A percentile compares a stretch with the other conserved stretches of the same genome.
Conservation (phyloP, 2,113 vertebrate species). For the Delphinapterus leucas region DNA sequence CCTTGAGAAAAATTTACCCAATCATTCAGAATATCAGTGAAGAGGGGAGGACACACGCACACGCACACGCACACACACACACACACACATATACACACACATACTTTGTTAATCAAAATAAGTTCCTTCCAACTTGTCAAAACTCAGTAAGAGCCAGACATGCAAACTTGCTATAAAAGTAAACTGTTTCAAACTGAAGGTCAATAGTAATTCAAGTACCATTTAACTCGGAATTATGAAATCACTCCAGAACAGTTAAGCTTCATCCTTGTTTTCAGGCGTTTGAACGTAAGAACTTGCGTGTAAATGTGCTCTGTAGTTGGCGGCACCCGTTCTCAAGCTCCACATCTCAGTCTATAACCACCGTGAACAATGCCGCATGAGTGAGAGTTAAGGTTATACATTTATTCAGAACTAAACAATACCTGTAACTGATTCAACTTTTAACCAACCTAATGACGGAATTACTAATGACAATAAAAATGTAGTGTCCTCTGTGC, state of each 20-base stretch:
- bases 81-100: background rate
- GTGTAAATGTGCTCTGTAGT: background rate
- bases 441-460: background rate
- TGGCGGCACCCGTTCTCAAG: background rate
- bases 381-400: background rate
- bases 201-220: background rate
- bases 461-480: background rate
- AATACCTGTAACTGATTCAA: background rate
- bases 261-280: background rate
- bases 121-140: background rate
- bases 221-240: background rate
- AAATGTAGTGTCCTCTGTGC: background rate
- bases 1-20: background rate
- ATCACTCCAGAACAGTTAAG: background rate
- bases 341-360: background rate
- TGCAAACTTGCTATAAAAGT: background rate
- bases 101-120: background rate
- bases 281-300: background rate
- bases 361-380: accelerated
- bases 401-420: background rate
- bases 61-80: background rate
- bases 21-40: background rate
- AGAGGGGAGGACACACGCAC: background rate
- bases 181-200: background rate
- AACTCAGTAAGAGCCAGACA: background rate